Conservation (phyloP, 2,797 vertebrate species). For the Sebastes trivittatus region DNA sequence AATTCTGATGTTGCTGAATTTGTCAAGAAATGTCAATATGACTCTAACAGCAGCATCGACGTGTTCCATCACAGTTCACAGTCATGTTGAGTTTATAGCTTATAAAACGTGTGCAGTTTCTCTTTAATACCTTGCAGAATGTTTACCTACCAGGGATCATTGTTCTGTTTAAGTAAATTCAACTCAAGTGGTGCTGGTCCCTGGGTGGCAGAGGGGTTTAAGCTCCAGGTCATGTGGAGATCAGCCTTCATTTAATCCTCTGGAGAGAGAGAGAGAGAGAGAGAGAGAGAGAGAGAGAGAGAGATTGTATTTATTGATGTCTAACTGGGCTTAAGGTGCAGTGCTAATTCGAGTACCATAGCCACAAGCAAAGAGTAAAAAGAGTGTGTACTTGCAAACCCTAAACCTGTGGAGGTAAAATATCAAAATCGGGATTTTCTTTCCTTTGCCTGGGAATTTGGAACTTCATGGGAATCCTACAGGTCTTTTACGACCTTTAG, state of each 20-base stretch:
- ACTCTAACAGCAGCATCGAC: too few species aligned
- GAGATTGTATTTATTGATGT: conserved; percentile 35
- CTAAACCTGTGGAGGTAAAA: neutral
- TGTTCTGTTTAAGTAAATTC: conserved; percentile 3
- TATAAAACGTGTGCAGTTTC: too few species aligned
- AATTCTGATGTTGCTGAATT: accelerated
- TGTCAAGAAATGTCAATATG: too few species aligned
- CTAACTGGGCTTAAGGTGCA: conserved; percentile 16
- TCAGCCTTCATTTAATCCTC: conserved; percentile 81
- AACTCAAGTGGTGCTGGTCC: conserved; percentile 43
- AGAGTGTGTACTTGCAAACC: neutral
- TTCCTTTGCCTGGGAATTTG: neutral
- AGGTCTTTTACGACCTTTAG: neutral
- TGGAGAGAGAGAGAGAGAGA: conserved; percentile 32
- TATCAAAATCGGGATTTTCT: neutral
- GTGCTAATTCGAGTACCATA: conserved; percentile 3
- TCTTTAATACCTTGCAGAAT: too few species aligned
- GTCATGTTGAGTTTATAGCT: too few species aligned
- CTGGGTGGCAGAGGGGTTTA: conserved; percentile 72
- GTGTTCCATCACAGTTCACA: too few species aligned
- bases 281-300: neutral
- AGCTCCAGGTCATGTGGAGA: conserved; percentile 79
- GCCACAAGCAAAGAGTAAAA: neutral
- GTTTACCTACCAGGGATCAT: too few species aligned
- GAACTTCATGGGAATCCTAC: neutral